Conservation (phyloP, 2,113 vertebrate species). For the Chitala chitala region DNA sequence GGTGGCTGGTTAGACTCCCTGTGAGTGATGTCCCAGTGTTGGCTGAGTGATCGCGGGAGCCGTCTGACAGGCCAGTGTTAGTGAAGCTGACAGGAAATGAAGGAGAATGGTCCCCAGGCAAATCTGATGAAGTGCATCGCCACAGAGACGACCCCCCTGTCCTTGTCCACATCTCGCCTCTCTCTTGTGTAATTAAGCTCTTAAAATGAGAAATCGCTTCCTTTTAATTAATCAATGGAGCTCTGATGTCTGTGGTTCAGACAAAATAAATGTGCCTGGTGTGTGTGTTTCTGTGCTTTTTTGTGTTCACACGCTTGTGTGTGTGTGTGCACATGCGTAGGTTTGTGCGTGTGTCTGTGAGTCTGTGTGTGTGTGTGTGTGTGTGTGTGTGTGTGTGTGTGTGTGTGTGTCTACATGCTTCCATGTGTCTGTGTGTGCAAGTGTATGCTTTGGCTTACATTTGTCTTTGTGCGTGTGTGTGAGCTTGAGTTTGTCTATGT, state of each 20-base stretch:
- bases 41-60: background rate
- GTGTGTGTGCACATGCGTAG: conserved; percentile 3
- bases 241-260: conserved; percentile 35
- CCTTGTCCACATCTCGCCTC: conserved; percentile 34
- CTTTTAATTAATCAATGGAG: conserved; percentile 61
- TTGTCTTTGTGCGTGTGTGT: no score
- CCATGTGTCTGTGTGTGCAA: no score
- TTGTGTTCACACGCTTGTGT: no score
- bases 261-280: conserved; percentile 27
- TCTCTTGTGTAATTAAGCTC: conserved; percentile 47
- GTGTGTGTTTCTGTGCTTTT: background rate
- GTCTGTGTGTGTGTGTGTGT: conserved; percentile 3
- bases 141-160: conserved; percentile 35
- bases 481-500: no score
- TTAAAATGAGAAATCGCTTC: conserved; percentile 45
- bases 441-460: no score
- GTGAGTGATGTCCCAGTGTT: conserved; percentile 32
- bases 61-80: background rate
- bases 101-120: conserved; percentile 19
- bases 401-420: background rate
- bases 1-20: conserved; percentile 13
- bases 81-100: background rate
- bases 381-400: conserved; percentile 11
- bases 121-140: conserved; percentile 40
- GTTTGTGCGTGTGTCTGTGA: no score